Base-by-base conservation (phyloP, 2,113 vertebrate species). In the Montifringilla adamsi region DNA sequence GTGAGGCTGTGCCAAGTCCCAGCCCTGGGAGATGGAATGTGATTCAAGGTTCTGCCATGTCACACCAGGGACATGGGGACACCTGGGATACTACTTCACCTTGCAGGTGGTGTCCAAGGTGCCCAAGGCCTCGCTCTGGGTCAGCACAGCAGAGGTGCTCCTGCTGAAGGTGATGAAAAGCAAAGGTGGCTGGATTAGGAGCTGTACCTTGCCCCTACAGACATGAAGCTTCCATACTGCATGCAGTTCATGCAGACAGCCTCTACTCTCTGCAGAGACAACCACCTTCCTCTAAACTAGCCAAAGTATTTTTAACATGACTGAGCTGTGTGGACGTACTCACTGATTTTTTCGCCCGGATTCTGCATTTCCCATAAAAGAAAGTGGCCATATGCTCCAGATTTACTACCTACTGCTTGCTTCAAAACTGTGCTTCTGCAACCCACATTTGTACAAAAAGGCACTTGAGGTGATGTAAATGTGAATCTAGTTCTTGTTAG, bases 371-470 rank as follows among this genome's bases (percentile, higher is more conserved):
- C 79, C 78, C 30, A 7, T 94, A 81, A 91, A 90, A 88, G 84
- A 95, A 96, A 86, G 55, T 22, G 30, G 63, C 94, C 93, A 93
- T 94, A 91, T 96, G 92, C 60, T 96, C 43, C 82, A 93, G 79
- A 93, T 90, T 90, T 94, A 96, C 90, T 95, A 96, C 64, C 84
- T 95, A 93, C 81, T 91, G 67, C 84, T 94, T 93, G 78, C 87
- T 73, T 86, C 84, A 62, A 75, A 92, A 93, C 58, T 83, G 55
- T 90, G 64, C 64, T 86, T 85, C 68, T 84, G 72, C 87, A 94
- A 70, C 87, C 75, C 87, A 93, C 90, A 56, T 93, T 92, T 91
- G 56, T 37, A 63, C 8, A 67, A 74, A 46, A 86, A 93, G 93
- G 81, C 88, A 80, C 72, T 86, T 55, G 76, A 90, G 90, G 94